phyloP scores from a whole-genome alignment of 2,113 vertebrate species.

The Coregonus clupeaformis region DNA sequence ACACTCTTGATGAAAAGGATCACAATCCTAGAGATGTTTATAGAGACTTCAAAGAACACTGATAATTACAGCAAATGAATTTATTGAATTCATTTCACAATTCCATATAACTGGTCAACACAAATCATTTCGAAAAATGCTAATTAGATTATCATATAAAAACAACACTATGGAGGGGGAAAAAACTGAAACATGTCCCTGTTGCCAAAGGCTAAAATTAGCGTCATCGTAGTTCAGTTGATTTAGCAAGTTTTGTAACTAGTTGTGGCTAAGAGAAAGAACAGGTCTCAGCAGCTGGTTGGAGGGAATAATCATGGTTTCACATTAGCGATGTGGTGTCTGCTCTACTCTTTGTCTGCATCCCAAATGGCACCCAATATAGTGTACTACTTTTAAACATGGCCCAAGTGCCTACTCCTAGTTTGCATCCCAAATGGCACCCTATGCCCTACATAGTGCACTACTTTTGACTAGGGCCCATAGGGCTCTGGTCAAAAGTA shows the following conservation, averaged over 20 bases:
- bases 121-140: not conserved
- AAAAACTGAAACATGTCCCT: not conserved
- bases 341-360: too few relatives aligned
- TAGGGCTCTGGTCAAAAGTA: too few relatives aligned
- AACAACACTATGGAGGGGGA: conserved; percentile 8
- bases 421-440: too few relatives aligned
- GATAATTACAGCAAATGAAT: not conserved
- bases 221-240: not conserved
- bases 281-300: not conserved
- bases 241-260: not conserved
- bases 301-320: conserved; percentile 17
- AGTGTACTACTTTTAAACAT: not conserved
- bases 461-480: too few relatives aligned
- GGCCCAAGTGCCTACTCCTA: too few relatives aligned
- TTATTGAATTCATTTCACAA: not conserved
- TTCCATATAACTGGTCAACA: not conserved
- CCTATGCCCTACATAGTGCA: not conserved
- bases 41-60: conserved; percentile 3
- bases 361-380: not conserved
- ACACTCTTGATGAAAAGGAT: too few relatives aligned
- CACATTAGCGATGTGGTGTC: not conserved
- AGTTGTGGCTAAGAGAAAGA: not conserved
- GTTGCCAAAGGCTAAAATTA: not conserved
- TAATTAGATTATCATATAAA: not conserved
- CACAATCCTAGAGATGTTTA: not conserved